phyloP scores from a whole-genome alignment of 2,888 invertebrate genomes.

The Seira ritae region DNA sequence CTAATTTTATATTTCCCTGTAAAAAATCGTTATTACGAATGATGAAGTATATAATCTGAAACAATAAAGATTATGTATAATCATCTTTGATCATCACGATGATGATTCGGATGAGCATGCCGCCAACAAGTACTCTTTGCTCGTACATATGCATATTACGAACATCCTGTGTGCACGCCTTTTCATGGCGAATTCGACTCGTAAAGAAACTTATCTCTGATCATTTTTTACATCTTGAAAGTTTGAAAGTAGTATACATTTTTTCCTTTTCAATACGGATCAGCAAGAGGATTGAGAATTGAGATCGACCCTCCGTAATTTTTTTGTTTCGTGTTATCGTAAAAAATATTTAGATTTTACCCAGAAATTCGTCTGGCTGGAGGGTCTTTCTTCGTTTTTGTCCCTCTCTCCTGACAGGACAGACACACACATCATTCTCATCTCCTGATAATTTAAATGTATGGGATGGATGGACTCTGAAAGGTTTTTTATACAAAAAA shows the following conservation, averaged over 20 bases:
- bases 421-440: neutral
- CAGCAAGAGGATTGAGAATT: neutral
- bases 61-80: slow-evolving; percentile 54
- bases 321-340: slow-evolving; percentile 40
- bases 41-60: slow-evolving; percentile 47
- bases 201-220: slow-evolving; percentile 43
- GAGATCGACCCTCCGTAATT: slow-evolving; percentile 40
- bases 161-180: slow-evolving; percentile 59
- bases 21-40: slow-evolving; percentile 4
- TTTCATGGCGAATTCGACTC: slow-evolving; percentile 34
- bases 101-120: neutral
- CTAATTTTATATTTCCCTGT: slow-evolving; percentile 44
- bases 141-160: slow-evolving; percentile 38
- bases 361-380: slow-evolving; percentile 54
- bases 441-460: slow-evolving; percentile 41
- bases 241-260: neutral
- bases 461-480: neutral
- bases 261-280: neutral
- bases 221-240: no score
- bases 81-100: slow-evolving; percentile 30
- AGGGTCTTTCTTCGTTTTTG: slow-evolving; percentile 42
- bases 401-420: slow-evolving; percentile 28
- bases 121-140: neutral
- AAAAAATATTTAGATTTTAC: slow-evolving; percentile 58
- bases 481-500: no score